A percentile compares a stretch with the other conserved stretches of the same genome.
These are phyloP conservation scores for Pseudochirops corinnae DNA, from an alignment of 2,797 vertebrate genomes.

Conservation along the genomic window DNA sequence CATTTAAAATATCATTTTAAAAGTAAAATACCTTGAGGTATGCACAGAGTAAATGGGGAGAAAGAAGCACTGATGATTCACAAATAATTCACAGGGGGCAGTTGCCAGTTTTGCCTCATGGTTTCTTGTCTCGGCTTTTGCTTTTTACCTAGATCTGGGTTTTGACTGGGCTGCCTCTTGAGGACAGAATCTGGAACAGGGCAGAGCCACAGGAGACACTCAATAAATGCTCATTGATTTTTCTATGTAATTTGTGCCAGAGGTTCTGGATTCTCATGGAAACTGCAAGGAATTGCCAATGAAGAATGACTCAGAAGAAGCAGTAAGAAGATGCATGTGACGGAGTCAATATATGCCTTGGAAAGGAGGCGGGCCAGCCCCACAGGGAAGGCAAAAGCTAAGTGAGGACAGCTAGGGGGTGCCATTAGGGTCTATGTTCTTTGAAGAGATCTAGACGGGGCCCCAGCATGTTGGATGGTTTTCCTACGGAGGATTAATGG, in stretches of 20 bases:
- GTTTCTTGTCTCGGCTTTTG: not conserved
- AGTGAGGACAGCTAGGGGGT: not conserved
- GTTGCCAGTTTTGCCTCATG: not conserved
- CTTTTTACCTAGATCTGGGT: not conserved
- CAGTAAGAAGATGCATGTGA: not conserved
- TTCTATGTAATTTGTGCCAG: not conserved
- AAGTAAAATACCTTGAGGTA: not conserved
- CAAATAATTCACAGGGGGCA: not conserved
- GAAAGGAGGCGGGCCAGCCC: not conserved
- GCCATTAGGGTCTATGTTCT: not conserved
- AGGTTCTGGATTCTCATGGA: not conserved
- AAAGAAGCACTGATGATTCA: not conserved
- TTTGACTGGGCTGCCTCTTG: not conserved
- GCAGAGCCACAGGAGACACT: not conserved
- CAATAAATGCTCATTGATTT: not conserved
- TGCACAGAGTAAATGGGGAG: not conserved
- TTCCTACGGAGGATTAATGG: not conserved
- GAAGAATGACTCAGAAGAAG: not conserved
- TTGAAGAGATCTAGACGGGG: not conserved
- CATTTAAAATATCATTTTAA: not conserved
- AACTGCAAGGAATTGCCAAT: not conserved
- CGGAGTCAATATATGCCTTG: not conserved
- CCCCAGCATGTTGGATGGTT: not conserved
- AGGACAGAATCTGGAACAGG: not conserved
- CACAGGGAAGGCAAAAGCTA: not conserved